These are phyloP conservation scores for Chironomus tentans DNA, from an alignment of 2,888 invertebrate genomes.

Conservation along the genomic window DNA sequence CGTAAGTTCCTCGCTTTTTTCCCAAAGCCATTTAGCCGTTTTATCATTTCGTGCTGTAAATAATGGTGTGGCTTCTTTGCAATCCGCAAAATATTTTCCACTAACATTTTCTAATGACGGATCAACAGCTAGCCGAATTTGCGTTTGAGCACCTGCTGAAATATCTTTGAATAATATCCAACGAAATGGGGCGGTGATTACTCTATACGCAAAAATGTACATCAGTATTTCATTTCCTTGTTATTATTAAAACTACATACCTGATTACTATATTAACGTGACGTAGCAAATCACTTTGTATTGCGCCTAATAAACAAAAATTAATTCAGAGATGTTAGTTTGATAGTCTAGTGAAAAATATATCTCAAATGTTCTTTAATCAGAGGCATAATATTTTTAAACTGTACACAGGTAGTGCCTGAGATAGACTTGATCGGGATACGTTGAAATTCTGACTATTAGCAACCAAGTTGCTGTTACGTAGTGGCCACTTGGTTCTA, in stretches of 20 bases:
- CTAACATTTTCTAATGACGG: conserved; percentile 36
- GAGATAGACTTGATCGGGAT: no score
- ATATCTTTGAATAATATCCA: conserved; percentile 35
- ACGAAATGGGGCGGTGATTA: conserved; percentile 13
- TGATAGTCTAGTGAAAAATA: not conserved
- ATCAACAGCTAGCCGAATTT: conserved; percentile 38
- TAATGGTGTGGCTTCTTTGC: conserved; percentile 44
- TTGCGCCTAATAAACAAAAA: conserved; percentile 42
- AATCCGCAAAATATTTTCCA: conserved; percentile 49
- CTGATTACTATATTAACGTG: conserved; percentile 42
- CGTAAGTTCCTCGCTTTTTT: conserved; percentile 19
- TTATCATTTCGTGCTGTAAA: conserved; percentile 46
- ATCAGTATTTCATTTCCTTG: not conserved
- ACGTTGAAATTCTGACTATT: no score
- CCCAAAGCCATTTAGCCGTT: conserved; percentile 30
- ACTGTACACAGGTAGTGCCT: no score
- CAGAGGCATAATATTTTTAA: not conserved
- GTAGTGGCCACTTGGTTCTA: no score
- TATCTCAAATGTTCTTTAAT: no score
- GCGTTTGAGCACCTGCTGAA: conserved; percentile 39
- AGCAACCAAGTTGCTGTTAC: no score
- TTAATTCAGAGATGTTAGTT: not conserved
- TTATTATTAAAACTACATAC: not conserved
- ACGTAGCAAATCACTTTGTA: conserved; percentile 66
- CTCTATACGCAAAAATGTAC: not conserved